Evolutionary conservation across 2,888 invertebrate species (phyloP).

Genomic region (Apotomis capreana): DNA sequence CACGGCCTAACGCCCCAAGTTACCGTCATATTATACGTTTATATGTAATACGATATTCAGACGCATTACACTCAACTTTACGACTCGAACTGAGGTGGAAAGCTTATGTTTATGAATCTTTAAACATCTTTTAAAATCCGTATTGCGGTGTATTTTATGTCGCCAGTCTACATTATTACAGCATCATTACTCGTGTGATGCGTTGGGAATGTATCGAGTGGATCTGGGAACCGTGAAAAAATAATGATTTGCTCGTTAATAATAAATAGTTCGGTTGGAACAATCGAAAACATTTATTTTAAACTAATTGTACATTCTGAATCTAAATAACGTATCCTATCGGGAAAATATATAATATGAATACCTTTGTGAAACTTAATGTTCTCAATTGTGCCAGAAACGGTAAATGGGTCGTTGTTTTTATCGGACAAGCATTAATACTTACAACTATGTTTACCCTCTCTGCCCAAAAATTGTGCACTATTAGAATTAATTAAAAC

Average conservation of each 20-base stretch:
- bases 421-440: no score
- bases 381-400: no score
- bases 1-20: conserved; percentile 70
- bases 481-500: no score
- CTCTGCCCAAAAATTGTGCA: no score
- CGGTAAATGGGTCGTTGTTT: no score
- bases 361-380: no score
- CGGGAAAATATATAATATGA: no score
- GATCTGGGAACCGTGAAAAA: conserved; percentile 8
- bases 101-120: conserved; percentile 79
- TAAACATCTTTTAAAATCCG: conserved; percentile 76
- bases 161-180: conserved; percentile 39
- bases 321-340: no score
- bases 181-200: conserved; percentile 28
- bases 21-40: conserved; percentile 64
- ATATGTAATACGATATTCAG: conserved; percentile 69
- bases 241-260: conserved; percentile 13
- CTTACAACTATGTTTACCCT: no score
- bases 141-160: conserved; percentile 61
- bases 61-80: conserved; percentile 77
- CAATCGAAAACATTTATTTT: no score
- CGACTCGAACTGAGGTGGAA: conserved; percentile 71
- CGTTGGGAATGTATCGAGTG: conserved; percentile 9
- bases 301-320: no score
- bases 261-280: neutral